phyloP scores from a whole-genome alignment of 1,140 invertebrate species.

The Anoplophora glabripennis region DNA sequence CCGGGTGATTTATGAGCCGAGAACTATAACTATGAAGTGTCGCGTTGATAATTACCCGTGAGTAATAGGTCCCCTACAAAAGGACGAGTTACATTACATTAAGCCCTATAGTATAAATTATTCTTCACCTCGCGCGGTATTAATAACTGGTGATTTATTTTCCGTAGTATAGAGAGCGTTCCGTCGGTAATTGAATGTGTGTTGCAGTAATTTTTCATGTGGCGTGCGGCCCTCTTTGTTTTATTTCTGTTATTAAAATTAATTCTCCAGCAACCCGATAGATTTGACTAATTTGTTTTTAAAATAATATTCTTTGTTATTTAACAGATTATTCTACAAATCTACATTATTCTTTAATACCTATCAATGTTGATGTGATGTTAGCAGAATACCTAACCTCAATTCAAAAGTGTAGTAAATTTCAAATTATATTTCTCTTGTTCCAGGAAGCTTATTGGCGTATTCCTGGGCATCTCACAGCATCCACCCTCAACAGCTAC shows the following conservation, averaged over 20 bases:
- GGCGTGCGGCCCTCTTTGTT: no score
- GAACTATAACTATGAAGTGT: background rate
- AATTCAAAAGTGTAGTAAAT: background rate
- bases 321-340: no score
- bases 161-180: background rate
- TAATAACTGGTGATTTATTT: background rate
- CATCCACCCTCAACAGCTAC: slow-evolving; percentile 50
- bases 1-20: background rate
- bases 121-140: background rate
- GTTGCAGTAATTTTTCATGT: background rate
- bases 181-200: background rate
- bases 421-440: slow-evolving; percentile 28
- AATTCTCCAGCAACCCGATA: no score
- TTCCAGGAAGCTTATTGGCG: slow-evolving; percentile 58
- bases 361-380: no score
- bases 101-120: background rate
- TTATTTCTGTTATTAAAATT: no score
- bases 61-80: no score
- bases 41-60: no score
- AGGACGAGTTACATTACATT: no score
- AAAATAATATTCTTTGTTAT: no score
- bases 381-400: no score
- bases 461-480: slow-evolving; percentile 53
- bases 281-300: no score
- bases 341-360: no score